Percentiles rank a stretch among this genome's conserved stretches.
Conservation (phyloP, 1,140 invertebrate species). For the Zaprionus capensis region DNA sequence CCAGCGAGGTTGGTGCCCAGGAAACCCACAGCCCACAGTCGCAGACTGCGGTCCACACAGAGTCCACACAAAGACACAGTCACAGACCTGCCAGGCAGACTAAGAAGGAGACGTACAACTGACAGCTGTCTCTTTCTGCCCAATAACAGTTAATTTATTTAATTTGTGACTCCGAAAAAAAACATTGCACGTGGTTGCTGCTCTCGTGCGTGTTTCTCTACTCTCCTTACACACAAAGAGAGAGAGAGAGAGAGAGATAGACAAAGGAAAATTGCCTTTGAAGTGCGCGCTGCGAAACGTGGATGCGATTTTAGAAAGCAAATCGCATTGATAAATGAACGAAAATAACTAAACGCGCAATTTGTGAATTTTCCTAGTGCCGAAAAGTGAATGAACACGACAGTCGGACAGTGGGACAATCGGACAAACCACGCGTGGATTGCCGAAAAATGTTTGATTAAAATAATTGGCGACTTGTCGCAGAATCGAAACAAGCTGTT, state of each 20-base stretch:
- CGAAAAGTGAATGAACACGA: conserved; percentile 31
- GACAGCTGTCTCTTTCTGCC: conserved; percentile 32
- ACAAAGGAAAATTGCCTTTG: conserved; percentile 51
- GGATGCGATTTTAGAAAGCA: conserved; percentile 60
- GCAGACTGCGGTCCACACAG: conserved; percentile 4
- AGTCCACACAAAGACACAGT: neutral
- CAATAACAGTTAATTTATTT: conserved; percentile 59
- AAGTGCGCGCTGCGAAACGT: conserved; percentile 31
- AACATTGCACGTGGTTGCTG: conserved; percentile 23
- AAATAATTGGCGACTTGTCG: conserved; percentile 11
- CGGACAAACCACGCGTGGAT: neutral
- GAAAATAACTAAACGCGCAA: conserved; percentile 51
- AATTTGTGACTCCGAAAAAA: conserved; percentile 40
- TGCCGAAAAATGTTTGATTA: conserved; percentile 11
- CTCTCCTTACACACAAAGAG: conserved; percentile 5
- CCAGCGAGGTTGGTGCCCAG: conserved; percentile 55
- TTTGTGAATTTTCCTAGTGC: conserved; percentile 24
- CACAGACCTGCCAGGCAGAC: conserved; percentile 6
- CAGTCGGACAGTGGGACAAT: neutral
- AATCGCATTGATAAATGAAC: conserved; percentile 40
- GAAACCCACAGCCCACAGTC: conserved; percentile 38
- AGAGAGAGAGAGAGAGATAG: neutral
- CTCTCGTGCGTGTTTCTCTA: conserved; percentile 1
- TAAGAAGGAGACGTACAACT: conserved; percentile 32
- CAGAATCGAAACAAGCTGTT: neutral